Evolutionary conservation across 2,113 vertebrate species (phyloP).

Genomic region (Crotalus tigris): DNA sequence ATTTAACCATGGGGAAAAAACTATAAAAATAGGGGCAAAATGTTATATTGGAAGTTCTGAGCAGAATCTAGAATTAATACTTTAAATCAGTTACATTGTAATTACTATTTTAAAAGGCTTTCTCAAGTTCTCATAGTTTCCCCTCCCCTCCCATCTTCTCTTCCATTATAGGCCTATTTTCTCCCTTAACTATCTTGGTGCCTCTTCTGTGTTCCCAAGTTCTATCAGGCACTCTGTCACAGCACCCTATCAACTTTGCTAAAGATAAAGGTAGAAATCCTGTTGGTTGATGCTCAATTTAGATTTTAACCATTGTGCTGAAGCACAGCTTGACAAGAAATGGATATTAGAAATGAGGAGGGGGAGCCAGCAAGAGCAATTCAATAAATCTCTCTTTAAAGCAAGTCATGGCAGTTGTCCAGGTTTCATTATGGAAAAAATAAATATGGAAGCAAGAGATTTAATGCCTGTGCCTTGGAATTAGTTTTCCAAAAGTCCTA

Average conservation of each 20-base stretch:
- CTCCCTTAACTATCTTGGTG: not conserved
- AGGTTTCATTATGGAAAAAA: not conserved
- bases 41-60: not conserved
- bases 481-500: constrained; percentile 4
- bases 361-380: not conserved
- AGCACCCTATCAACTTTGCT: not conserved
- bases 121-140: not conserved
- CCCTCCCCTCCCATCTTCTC: not conserved
- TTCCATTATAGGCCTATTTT: not conserved
- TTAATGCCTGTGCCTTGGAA: not conserved
- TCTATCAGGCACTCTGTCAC: not conserved
- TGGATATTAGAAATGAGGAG: not conserved
- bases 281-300: not conserved
- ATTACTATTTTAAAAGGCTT: not conserved
- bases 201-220: not conserved
- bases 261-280: not conserved
- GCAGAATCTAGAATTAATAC: not conserved
- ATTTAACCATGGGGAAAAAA: not conserved
- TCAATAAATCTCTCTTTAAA: not conserved
- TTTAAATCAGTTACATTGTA: not conserved
- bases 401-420: not conserved
- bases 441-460: not conserved
- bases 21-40: not conserved
- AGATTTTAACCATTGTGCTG: not conserved
- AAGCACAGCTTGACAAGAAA: not conserved